Base-by-base conservation (phyloP, 2,888 invertebrate genomes). In the Ectemnius continuus region DNA sequence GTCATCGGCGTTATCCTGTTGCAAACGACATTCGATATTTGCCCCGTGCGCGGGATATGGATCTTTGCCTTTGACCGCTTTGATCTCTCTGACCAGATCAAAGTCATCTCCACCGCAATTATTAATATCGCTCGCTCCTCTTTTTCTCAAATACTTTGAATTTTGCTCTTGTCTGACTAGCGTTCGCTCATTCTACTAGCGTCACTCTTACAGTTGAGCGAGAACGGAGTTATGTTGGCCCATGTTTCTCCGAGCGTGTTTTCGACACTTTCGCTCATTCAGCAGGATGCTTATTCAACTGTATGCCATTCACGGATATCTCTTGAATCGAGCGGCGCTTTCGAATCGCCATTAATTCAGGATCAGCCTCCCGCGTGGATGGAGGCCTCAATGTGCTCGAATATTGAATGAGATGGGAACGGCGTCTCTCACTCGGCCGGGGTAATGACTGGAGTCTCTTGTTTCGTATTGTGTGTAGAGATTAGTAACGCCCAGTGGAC, bases 1-100 rank as follows among this genome's bases (percentile, higher is more conserved):
- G 52, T 52, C 52, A 52, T 16, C 52, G 52, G 52, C 52, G 52
- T 52, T 52, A 52, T 52, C 52, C 52, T 52, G 52, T 52, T 52
- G 52, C 68, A 57, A 68, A 56, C n/a, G 57, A 62, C 61, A 52
- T 52, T 52, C 16, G 52, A 52, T 52, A 52, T 14, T 14, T 52
- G 52, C 16, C 45, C 47, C 58, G 20, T 18, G 26, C 58, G 11
- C 47, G 61, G 36, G 16, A 61, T 46, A 61, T 61, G 61, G 61
- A 45, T 61, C 61, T 61, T 61, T 46, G 52, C 52, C 52, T 52
- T 52, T 52, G 52, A 52, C 52, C 52, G 52, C 16, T 36, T 36
- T 36, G 36, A 36, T 52, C 52, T 52, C 52, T 2, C 14, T 16
- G 14, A 13, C 52, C 14, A 52, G 52, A 52, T 52, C 52, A 52